These are phyloP conservation scores for Malaclemys terrapin DNA, from an alignment of 2,113 vertebrate genomes.

Conservation along the genomic window DNA sequence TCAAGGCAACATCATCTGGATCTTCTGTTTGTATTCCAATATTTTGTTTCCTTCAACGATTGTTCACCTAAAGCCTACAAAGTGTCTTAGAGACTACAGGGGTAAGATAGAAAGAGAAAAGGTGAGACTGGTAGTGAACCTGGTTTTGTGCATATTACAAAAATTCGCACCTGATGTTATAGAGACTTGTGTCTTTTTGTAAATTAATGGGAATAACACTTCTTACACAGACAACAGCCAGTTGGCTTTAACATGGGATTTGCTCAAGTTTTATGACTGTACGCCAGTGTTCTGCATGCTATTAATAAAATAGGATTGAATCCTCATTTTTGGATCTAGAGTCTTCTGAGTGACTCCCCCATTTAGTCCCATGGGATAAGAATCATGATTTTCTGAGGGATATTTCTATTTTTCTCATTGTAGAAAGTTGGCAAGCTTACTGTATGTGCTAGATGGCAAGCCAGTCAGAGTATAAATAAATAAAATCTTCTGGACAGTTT, in stretches of 20 bases:
- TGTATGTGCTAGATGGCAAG: neutral
- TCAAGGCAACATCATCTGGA: slow-evolving; percentile 36
- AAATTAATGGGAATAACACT: neutral
- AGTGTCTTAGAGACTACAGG: neutral
- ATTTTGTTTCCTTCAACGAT: slow-evolving; percentile 34
- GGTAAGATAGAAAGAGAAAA: slow-evolving; percentile 14
- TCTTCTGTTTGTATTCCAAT: slow-evolving; percentile 43
- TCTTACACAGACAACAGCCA: neutral
- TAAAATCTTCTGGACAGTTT: neutral
- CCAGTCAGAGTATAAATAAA: neutral
- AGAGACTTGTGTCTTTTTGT: neutral
- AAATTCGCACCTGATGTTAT: neutral
- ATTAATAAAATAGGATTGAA: neutral
- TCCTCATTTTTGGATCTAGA: neutral
- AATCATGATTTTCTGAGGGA: neutral
- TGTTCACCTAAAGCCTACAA: slow-evolving; percentile 8
- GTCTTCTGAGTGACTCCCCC: accelerated
- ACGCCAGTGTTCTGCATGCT: neutral
- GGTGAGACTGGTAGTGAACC: neutral
- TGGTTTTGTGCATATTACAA: neutral
- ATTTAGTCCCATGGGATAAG: neutral
- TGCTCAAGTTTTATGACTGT: neutral
- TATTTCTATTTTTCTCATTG: neutral
- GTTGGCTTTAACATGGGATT: neutral
- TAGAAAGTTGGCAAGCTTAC: neutral